Percentiles rank a stretch among this genome's conserved stretches.
These are phyloP conservation scores for Atethmia centrago DNA, from an alignment of 2,888 invertebrate species.

Conservation along the genomic window DNA sequence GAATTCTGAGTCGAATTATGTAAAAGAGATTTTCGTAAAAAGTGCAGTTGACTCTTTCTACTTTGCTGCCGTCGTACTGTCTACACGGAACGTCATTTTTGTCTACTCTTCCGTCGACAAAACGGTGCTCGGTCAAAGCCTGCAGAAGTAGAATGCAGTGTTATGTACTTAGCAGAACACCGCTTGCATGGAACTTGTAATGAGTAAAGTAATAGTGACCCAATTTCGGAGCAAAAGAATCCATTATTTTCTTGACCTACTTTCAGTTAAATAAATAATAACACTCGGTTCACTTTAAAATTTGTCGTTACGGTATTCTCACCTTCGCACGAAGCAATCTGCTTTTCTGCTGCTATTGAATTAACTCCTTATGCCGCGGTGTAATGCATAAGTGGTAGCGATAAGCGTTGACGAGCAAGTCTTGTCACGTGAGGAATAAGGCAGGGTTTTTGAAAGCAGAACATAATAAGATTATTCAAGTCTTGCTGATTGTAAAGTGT, in stretches of 20 bases:
- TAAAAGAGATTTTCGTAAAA: too few relatives aligned
- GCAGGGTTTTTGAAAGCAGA: too few relatives aligned
- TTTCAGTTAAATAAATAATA: slow-evolving; percentile 5
- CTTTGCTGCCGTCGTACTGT: too few relatives aligned
- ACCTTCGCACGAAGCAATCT: slow-evolving; percentile 38
- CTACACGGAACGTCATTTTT: too few relatives aligned
- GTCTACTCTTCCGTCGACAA: too few relatives aligned
- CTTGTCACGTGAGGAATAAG: not conserved
- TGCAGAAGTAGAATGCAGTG: too few relatives aligned
- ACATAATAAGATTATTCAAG: not conserved
- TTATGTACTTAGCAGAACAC: too few relatives aligned
- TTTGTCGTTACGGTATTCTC: slow-evolving; percentile 13
- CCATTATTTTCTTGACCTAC: slow-evolving; percentile 1
- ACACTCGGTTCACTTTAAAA: slow-evolving; percentile 28
- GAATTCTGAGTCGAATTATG: too few relatives aligned
- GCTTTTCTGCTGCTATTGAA: slow-evolving; percentile 36
- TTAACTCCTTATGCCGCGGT: slow-evolving; percentile 27
- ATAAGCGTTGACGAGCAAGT: not conserved
- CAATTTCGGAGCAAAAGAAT: not conserved
- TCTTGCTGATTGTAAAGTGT: not conserved
- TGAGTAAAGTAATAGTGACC: not conserved
- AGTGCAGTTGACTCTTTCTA: too few relatives aligned
- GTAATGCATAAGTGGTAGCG: slow-evolving; percentile 2
- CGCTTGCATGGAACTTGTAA: not conserved
- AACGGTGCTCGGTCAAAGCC: too few relatives aligned